Evolutionary conservation across 2,888 invertebrate species (phyloP).

Genomic region (Phorcus lineatus): DNA sequence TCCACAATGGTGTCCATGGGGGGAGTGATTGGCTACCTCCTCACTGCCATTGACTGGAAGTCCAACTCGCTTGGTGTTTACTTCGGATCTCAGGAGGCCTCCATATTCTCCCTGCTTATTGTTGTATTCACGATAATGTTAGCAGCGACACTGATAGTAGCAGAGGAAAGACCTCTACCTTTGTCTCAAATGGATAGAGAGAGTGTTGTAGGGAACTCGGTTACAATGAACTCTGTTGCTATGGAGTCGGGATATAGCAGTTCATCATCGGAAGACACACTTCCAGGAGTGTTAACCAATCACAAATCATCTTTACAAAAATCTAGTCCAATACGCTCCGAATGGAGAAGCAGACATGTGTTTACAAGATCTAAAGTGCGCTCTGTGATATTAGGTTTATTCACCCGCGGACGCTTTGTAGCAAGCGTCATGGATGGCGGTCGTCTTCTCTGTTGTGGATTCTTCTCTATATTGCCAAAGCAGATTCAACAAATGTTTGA

Average conservation of each 20-base stretch:
- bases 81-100: constrained; percentile 92
- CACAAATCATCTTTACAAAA: constrained; percentile 17
- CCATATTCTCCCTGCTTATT: constrained; percentile 93
- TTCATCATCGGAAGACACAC: constrained; percentile 17
- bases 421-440: not conserved
- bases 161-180: constrained; percentile 87
- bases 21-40: constrained; percentile 93
- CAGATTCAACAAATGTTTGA: constrained; percentile 71
- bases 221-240: not conserved
- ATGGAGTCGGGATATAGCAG: constrained; percentile 14
- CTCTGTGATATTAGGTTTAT: not conserved
- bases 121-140: constrained; percentile 91
- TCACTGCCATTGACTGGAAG: constrained; percentile 89
- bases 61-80: constrained; percentile 78
- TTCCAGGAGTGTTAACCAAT: not conserved
- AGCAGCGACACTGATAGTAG: constrained; percentile 88
- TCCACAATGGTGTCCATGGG: constrained; percentile 97
- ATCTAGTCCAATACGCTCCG: not conserved
- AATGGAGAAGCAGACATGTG: not conserved
- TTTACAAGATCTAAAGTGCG: constrained; percentile 1
- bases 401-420: not conserved
- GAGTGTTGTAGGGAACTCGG: not conserved
- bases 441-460: not conserved
- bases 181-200: not conserved
- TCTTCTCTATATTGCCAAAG: constrained; percentile 50